Conservation (phyloP, 2,797 vertebrate genomes). For the Novumbra hubbsi region DNA sequence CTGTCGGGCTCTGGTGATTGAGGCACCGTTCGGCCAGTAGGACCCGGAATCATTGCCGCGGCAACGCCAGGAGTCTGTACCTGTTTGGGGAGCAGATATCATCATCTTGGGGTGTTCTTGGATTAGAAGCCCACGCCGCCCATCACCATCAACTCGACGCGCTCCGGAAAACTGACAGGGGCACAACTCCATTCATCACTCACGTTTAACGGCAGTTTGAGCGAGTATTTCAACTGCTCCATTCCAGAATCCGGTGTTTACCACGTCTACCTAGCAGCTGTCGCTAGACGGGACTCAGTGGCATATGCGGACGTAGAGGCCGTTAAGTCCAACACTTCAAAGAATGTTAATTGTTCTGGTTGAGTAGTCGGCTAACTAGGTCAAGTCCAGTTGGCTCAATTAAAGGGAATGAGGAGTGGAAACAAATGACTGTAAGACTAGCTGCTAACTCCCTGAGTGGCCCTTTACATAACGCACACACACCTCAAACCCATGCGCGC, state of each 20-base stretch:
- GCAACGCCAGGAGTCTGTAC: neutral
- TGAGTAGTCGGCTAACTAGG: slow-evolving; percentile 71
- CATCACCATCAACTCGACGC: slow-evolving; percentile 27
- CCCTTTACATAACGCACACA: slow-evolving; percentile 43
- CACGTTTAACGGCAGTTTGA: slow-evolving; percentile 64
- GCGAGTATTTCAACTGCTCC: slow-evolving; percentile 50
- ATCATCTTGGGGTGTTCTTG: too few species aligned
- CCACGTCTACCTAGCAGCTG: slow-evolving; percentile 52
- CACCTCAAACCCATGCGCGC: neutral
- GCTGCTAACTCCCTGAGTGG: slow-evolving; percentile 27
- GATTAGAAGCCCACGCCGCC: too few species aligned
- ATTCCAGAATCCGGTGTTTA: slow-evolving; percentile 36
- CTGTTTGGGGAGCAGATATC: slow-evolving; percentile 10
- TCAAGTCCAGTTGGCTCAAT: slow-evolving; percentile 68
- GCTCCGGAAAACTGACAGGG: slow-evolving; percentile 64
- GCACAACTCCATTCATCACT: slow-evolving; percentile 57
- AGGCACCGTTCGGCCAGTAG: neutral
- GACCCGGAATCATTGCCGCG: neutral
- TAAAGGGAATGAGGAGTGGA: slow-evolving; percentile 41
- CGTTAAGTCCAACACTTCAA: slow-evolving; percentile 57
- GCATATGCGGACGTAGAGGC: slow-evolving; percentile 36
- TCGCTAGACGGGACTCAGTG: slow-evolving; percentile 36
- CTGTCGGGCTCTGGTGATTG: neutral
- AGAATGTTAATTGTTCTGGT: slow-evolving; percentile 67
- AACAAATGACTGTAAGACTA: slow-evolving; percentile 18